phyloP scores from a whole-genome alignment of 2,888 invertebrate species.

The Monopis laevigella region DNA sequence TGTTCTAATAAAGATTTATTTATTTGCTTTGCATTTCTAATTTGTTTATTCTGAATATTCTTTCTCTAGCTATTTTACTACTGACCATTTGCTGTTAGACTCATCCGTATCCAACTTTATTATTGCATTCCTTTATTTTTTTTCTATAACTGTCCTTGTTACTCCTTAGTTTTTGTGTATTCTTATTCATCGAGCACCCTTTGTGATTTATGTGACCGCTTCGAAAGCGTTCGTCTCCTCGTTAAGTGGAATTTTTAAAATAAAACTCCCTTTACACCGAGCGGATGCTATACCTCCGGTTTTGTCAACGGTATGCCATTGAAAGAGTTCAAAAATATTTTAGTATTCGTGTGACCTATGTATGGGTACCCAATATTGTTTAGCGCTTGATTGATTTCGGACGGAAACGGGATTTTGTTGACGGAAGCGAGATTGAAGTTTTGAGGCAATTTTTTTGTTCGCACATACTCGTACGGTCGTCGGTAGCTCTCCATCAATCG shows the following conservation, averaged over 20 bases:
- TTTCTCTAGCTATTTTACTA: too few relatives aligned
- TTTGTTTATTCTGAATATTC: too few relatives aligned
- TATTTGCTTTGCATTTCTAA: too few relatives aligned
- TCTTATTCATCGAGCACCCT: conserved; percentile 21
- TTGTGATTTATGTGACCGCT: conserved; percentile 10
- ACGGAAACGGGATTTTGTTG: conserved; percentile 49
- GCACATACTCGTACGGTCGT: conserved; percentile 29
- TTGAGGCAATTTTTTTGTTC: conserved; percentile 39
- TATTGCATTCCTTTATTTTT: conserved; percentile 24
- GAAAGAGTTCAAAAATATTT: conserved; percentile 20
- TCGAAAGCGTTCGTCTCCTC: conserved; percentile 23
- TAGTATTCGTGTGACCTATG: too few relatives aligned
- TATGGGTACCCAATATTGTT: conserved; percentile 35
- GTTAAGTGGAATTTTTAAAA: conserved; percentile 42
- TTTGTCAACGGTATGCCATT: conserved; percentile 46
- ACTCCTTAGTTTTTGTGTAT: conserved; percentile 30
- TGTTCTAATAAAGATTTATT: too few relatives aligned
- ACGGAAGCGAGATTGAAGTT: conserved; percentile 42
- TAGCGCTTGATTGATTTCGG: conserved; percentile 44
- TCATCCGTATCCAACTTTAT: too few relatives aligned
- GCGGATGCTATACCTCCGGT: conserved; percentile 57
- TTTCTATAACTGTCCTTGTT: conserved; percentile 38
- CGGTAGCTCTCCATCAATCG: conserved; percentile 39
- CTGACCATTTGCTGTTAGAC: too few relatives aligned
- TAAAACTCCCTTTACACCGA: conserved; percentile 43